These are phyloP conservation scores for Octonoba sinensis DNA, from an alignment of 2,888 invertebrate species.

Conservation along the genomic window DNA sequence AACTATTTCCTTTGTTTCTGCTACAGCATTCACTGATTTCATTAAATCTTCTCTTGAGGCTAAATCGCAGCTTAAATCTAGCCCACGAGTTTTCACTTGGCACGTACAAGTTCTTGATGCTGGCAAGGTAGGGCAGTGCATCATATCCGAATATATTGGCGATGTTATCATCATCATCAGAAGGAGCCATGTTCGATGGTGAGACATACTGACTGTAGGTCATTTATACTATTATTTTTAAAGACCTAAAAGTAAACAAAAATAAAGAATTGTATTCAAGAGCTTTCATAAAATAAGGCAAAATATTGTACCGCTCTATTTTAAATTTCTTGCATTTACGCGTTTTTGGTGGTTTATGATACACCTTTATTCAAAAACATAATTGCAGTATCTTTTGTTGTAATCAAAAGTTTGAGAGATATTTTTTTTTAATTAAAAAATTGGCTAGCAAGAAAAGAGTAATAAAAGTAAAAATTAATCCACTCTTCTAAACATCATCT, in stretches of 20 bases:
- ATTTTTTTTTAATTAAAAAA: no score
- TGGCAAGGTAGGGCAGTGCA: slow-evolving; percentile 57
- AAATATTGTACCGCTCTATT: no score
- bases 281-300: neutral
- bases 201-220: no score
- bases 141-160: neutral
- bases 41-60: slow-evolving; percentile 32
- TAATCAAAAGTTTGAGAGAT: no score
- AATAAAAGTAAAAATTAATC: no score
- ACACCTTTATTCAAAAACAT: no score
- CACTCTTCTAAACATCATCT: no score
- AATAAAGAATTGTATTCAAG: neutral
- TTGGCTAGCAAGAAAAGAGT: no score
- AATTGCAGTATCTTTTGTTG: no score
- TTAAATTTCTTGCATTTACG: no score
- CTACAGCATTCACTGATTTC: slow-evolving; percentile 46
- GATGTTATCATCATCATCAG: slow-evolving; percentile 2
- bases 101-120: slow-evolving; percentile 80
- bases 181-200: neutral
- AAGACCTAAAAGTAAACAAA: neutral
- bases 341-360: no score
- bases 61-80: slow-evolving; percentile 88
- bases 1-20: slow-evolving; percentile 69
- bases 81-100: slow-evolving; percentile 83
- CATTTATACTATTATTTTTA: no score